Evolutionary conservation across 2,888 invertebrate species (phyloP).

Genomic region (Shargacucullia verbasci): DNA sequence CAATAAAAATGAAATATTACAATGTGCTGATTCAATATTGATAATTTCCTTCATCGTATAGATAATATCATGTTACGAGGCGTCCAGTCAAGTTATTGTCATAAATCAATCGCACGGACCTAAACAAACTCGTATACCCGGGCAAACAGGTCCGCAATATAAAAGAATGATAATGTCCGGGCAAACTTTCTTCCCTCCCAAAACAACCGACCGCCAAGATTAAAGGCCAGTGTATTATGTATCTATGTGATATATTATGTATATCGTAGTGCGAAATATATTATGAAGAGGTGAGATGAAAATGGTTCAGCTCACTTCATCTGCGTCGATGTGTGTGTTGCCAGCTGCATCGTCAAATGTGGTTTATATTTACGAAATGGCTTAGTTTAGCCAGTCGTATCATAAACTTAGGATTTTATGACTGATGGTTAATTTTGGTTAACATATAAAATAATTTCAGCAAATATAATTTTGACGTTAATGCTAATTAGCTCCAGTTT

Average conservation of each 20-base stretch:
- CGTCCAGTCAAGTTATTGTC: constrained; percentile 59
- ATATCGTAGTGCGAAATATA: not conserved
- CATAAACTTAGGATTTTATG: no score
- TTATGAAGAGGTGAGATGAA: no score
- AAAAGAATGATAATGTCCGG: constrained; percentile 69
- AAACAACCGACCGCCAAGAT: constrained; percentile 41
- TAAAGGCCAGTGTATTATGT: constrained; percentile 14
- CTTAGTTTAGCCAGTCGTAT: no score
- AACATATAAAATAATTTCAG: no score
- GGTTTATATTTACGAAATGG: no score
- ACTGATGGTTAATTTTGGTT: no score
- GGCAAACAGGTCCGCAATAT: constrained; percentile 73
- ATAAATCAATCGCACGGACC: constrained; percentile 78
- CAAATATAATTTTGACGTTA: no score
- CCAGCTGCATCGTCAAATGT: no score
- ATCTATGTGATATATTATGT: not conserved
- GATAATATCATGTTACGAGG: constrained; percentile 50
- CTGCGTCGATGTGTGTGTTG: no score
- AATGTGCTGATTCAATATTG: constrained; percentile 18
- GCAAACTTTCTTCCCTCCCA: constrained; percentile 59
- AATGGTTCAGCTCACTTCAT: no score
- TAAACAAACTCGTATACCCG: constrained; percentile 79
- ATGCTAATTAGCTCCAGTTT: no score
- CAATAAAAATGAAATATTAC: not conserved
- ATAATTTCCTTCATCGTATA: constrained; percentile 18